Evolutionary conservation across 2,888 invertebrate genomes (phyloP).

Genomic region (Eupithecia vulgata): DNA sequence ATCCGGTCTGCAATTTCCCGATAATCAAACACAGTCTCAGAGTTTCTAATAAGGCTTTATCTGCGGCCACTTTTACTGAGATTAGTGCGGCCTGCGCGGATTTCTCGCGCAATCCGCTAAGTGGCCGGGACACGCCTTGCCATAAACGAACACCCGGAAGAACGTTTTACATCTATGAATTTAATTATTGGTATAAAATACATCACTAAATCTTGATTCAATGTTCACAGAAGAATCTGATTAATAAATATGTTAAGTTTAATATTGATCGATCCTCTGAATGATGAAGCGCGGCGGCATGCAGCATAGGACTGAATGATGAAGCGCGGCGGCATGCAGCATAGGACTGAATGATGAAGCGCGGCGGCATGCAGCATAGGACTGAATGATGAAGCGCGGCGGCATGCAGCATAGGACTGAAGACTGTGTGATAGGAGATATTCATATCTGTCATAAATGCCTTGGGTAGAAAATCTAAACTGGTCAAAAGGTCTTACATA

Average conservation of each 20-base stretch:
- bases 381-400: not conserved
- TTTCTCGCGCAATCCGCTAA: constrained; percentile 42
- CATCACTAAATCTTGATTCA: not conserved
- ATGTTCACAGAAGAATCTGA: not conserved
- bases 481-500: not conserved
- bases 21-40: constrained; percentile 29
- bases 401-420: not conserved
- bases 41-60: constrained; percentile 36
- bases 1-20: not conserved
- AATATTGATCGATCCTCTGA: not conserved
- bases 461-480: no score
- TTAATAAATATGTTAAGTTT: not conserved
- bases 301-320: not conserved
- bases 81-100: constrained; percentile 32
- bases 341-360: not conserved
- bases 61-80: constrained; percentile 31
- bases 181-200: not conserved
- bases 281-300: not conserved
- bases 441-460: no score
- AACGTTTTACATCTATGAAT: not conserved
- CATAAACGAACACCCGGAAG: not conserved
- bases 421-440: not conserved
- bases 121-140: constrained; percentile 32
- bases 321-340: not conserved
- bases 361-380: not conserved